A percentile compares a stretch with the other conserved stretches of the same genome.
Conservation (phyloP, 2,888 invertebrate species). For the Xestia xanthographa region DNA sequence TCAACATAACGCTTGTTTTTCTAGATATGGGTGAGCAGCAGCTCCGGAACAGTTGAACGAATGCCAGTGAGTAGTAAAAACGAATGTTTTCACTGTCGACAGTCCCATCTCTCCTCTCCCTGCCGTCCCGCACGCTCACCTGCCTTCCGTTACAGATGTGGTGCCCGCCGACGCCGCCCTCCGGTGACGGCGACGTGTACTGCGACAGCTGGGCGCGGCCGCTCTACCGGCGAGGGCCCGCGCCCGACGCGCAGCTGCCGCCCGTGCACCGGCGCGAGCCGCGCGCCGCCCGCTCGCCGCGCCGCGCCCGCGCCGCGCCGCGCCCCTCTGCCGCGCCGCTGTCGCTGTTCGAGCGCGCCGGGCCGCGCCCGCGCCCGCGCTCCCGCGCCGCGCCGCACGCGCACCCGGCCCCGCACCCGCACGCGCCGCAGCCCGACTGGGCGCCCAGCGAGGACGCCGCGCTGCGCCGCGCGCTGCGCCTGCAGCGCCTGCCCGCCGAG, state of each 20-base stretch:
- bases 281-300: conserved; percentile 91
- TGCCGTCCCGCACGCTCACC: neutral
- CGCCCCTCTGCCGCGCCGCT: conserved; percentile 91
- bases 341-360: conserved; percentile 93
- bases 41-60: conserved; percentile 91
- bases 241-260: conserved; percentile 94
- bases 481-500: conserved; percentile 92
- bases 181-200: conserved; percentile 97
- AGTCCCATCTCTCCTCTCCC: no score
- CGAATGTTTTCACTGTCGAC: neutral
- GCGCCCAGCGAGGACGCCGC: conserved; percentile 97
- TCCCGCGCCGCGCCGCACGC: conserved; percentile 90
- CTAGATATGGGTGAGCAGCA: conserved; percentile 95
- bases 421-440: conserved; percentile 96
- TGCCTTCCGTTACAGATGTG: conserved; percentile 93
- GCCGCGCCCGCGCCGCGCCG: conserved; percentile 94
- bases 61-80: conserved; percentile 94
- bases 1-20: conserved; percentile 5
- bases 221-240: conserved; percentile 94
- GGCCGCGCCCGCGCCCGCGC: conserved; percentile 84
- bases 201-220: conserved; percentile 96
- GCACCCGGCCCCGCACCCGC: conserved; percentile 91
- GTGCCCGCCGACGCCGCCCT: conserved; percentile 99
- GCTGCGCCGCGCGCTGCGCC: conserved; percentile 94
- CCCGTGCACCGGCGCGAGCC: conserved; percentile 91